Base-by-base conservation (phyloP, 2,888 invertebrate species). In the Lasioglossum lativentre region DNA sequence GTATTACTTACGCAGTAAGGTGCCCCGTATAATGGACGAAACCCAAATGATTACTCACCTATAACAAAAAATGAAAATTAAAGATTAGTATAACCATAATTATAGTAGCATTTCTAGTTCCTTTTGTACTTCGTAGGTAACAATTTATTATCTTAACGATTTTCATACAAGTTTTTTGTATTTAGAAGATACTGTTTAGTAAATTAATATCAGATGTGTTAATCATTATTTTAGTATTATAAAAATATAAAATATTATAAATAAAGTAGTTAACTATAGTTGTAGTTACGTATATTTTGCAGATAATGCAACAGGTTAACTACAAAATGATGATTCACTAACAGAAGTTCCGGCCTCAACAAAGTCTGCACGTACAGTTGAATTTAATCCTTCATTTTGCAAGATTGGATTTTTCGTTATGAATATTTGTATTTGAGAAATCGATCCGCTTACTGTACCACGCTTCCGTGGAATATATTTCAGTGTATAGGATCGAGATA, bases 1-100 rank as follows among this genome's bases (percentile, higher is more conserved):
- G 23, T 10, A 59, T n/a, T 5, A 59, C 59, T 59, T 27, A 59
- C 59, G 14, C 27, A 27, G 14, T 4, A 59, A 59, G 27, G 12
- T 0, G 4, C 5, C 27, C 14, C 2, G 59, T 14, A 5, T 2
- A 59, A 14, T 12, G 59, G 27, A 59, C 14, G 6, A 30, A 4
- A 34, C 12, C 14, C 6, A 38, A 72, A 38, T 1, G 4, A 12
- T 59, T 75, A 85, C 83, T 85, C 83, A 83, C 85, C 78, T 83
- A 66, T 40, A 85, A 85, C 83, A 82, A 3, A 75, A 63, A 75
- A 23, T 6, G 47, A 45, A 72, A 16, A 2, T 23, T 5, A 34
- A 10, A 76, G 23, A 23, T 68, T 38, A 68, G 23, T 38, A 23
- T 8, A 8, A 30, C 2, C 19, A 8, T 19, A 30, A 34, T 34